phyloP scores from a whole-genome alignment of 2,797 vertebrate genomes.

The Eurystomus glaucurus region DNA sequence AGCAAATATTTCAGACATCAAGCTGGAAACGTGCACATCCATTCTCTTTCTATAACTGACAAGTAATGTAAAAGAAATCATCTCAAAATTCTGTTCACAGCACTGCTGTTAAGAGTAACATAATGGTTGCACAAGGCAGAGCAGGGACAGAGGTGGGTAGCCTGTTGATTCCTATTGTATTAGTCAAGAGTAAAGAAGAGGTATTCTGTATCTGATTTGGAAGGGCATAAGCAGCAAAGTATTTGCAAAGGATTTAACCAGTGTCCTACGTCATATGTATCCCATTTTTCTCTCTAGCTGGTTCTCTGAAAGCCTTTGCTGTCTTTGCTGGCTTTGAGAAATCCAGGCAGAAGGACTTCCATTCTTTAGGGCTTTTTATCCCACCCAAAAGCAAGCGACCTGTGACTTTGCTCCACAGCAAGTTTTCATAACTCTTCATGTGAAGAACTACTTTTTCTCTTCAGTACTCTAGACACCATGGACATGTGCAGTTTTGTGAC shows the following conservation, averaged over 20 bases:
- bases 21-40: slow-evolving; percentile 48
- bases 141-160: not conserved
- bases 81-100: not conserved
- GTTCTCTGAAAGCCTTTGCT: slow-evolving; percentile 2
- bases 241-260: not conserved
- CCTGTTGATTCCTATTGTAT: not conserved
- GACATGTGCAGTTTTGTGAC: not conserved
- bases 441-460: slow-evolving; percentile 6
- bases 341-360: not conserved
- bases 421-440: not conserved
- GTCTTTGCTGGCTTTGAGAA: not conserved
- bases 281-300: not conserved
- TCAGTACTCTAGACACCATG: not conserved
- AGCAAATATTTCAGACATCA: slow-evolving; percentile 38
- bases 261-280: not conserved
- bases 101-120: not conserved
- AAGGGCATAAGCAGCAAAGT: not conserved
- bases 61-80: not conserved
- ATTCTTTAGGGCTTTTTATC: slow-evolving; percentile 1
- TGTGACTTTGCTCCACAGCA: not conserved
- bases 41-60: not conserved
- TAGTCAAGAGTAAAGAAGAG: not conserved
- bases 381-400: not conserved
- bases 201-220: not conserved
- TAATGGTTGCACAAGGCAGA: not conserved